phyloP scores from a whole-genome alignment of 2,888 invertebrate species.

The Sesia bembeciformis region DNA sequence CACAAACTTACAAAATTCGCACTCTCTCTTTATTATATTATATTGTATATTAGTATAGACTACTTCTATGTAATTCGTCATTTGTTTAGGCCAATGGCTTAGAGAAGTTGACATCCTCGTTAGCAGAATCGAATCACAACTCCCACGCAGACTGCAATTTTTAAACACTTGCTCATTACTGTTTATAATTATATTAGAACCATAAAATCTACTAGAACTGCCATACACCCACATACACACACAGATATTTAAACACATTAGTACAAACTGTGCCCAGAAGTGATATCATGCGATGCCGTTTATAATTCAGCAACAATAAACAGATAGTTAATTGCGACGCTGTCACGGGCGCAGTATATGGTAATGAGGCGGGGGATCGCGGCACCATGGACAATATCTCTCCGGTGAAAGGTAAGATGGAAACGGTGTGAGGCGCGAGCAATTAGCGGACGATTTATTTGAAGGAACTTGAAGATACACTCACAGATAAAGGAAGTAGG shows the following conservation, averaged over 20 bases:
- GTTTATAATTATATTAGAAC: not conserved
- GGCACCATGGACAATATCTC: slow-evolving; percentile 70
- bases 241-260: too few species aligned
- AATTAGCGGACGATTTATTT: not conserved
- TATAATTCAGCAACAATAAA: slow-evolving; percentile 73
- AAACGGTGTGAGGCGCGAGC: not conserved
- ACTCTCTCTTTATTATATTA: too few species aligned
- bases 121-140: not conserved
- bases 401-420: slow-evolving; percentile 65
- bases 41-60: too few species aligned
- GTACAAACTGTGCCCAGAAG: slow-evolving; percentile 21
- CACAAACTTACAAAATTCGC: too few species aligned
- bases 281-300: slow-evolving; percentile 60
- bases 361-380: slow-evolving; percentile 72
- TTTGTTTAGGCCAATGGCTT: too few species aligned
- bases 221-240: too few species aligned
- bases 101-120: too few species aligned
- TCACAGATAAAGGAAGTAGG: not conserved
- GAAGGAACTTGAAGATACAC: not conserved
- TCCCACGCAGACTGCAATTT: not conserved
- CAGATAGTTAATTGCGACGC: slow-evolving; percentile 73
- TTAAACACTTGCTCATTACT: not conserved
- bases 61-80: too few species aligned
- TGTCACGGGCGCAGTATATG: slow-evolving; percentile 72
- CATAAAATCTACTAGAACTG: not conserved